Percentiles rank a stretch among this genome's conserved stretches.
Conservation (phyloP, 2,113 vertebrate species). For the Entelurus aequoreus region DNA sequence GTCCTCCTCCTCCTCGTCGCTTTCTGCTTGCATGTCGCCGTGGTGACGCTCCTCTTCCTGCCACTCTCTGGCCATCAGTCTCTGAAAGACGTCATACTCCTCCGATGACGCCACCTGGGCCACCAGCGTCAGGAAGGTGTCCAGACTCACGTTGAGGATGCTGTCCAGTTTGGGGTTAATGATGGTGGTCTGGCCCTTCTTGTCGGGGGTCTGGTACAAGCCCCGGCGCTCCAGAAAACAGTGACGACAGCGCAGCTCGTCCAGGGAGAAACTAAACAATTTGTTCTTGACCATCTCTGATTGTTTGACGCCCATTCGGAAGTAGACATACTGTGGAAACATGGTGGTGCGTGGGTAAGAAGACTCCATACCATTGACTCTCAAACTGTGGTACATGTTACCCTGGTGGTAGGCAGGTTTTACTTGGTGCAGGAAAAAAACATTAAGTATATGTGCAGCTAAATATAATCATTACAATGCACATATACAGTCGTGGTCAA, state of each 20-base stretch:
- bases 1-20: slow-evolving; percentile 21
- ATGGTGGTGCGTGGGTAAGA: neutral
- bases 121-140: slow-evolving; percentile 70
- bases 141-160: slow-evolving; percentile 66
- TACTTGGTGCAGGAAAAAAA: too few relatives aligned
- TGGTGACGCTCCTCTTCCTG: slow-evolving; percentile 45
- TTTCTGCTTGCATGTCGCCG: slow-evolving; percentile 34
- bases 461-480: too few relatives aligned
- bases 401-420: too few relatives aligned
- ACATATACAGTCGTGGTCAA: too few relatives aligned
- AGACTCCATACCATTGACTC: too few relatives aligned
- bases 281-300: slow-evolving; percentile 74
- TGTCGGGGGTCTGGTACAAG: slow-evolving; percentile 82
- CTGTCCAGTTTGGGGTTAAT: slow-evolving; percentile 80
- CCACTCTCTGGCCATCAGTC: slow-evolving; percentile 78
- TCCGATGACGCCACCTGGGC: slow-evolving; percentile 74
- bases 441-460: too few relatives aligned
- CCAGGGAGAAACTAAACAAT: slow-evolving; percentile 71
- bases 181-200: slow-evolving; percentile 79
- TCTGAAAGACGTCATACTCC: slow-evolving; percentile 84
- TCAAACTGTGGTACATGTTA: too few relatives aligned
- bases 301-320: slow-evolving; percentile 88
- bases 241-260: slow-evolving; percentile 78
- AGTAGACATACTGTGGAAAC: slow-evolving; percentile 84
- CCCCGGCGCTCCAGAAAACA: slow-evolving; percentile 87